Percentiles rank a stretch among this genome's conserved stretches.
Evolutionary conservation across 2,797 vertebrate species (phyloP).

Genomic region (Pangasius djambal): DNA sequence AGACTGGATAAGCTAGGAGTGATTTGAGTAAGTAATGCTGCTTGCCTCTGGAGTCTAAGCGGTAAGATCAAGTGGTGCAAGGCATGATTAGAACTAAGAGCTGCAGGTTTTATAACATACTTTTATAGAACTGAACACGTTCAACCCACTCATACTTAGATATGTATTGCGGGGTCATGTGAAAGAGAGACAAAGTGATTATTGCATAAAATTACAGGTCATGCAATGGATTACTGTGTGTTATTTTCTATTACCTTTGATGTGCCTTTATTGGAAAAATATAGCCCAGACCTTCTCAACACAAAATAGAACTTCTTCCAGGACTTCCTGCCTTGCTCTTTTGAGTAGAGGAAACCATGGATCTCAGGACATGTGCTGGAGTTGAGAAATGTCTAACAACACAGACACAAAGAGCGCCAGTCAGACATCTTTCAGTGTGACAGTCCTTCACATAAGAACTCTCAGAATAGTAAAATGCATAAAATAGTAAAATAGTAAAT

Average conservation of each 20-base stretch:
- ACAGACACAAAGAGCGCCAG: constrained; percentile 52
- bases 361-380: constrained; percentile 94
- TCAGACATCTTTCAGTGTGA: constrained; percentile 2
- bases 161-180: not conserved
- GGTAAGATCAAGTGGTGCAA: constrained; percentile 42
- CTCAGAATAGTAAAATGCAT: not conserved
- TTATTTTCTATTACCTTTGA: constrained; percentile 85
- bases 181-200: not conserved
- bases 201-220: not conserved
- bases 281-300: constrained; percentile 93
- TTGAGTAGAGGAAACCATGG: constrained; percentile 90
- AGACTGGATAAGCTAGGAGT: constrained; percentile 27
- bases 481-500: not conserved
- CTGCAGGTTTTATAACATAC: not conserved
- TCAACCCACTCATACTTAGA: not conserved
- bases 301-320: constrained; percentile 97
- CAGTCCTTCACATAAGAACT: not conserved
- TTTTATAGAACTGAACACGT: not conserved
- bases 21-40: constrained; percentile 27
- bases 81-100: constrained; percentile 29
- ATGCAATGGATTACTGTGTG: not conserved
- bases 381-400: constrained; percentile 89
- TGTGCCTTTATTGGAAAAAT: constrained; percentile 96
- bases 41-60: constrained; percentile 29
- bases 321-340: constrained; percentile 91